Evolutionary conservation across 2,888 invertebrate genomes (phyloP).

Genomic region (Dichetophora obliterata): DNA sequence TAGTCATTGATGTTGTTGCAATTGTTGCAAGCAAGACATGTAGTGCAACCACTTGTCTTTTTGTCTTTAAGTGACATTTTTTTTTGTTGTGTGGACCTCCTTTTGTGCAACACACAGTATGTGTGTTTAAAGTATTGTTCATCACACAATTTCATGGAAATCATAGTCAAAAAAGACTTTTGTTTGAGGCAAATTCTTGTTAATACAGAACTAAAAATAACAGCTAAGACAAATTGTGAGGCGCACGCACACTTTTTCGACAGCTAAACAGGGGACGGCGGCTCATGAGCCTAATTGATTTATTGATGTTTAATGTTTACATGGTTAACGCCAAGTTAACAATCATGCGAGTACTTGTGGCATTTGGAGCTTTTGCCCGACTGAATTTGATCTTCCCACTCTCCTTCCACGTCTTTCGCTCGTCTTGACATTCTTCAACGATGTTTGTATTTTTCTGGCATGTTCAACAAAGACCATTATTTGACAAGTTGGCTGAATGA

Average conservation of each 20-base stretch:
- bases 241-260: not conserved
- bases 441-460: not conserved
- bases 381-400: conserved; percentile 34
- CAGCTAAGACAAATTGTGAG: not conserved
- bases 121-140: not conserved
- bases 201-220: not conserved
- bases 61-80: not conserved
- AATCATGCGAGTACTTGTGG: conserved; percentile 2
- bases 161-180: conserved; percentile 16
- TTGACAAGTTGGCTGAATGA: conserved; percentile 9
- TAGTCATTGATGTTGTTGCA: not conserved
- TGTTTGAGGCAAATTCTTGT: conserved; percentile 25
- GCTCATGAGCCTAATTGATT: conserved; percentile 29
- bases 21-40: not conserved
- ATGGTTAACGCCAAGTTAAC: conserved; percentile 23
- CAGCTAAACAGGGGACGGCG: not conserved
- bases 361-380: conserved; percentile 33
- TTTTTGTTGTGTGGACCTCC: not conserved
- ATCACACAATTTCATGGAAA: conserved; percentile 18
- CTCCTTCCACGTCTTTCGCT: not conserved
- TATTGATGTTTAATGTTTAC: conserved; percentile 35
- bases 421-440: not conserved
- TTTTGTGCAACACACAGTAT: not conserved
- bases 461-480: not conserved
- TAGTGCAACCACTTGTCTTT: not conserved